A percentile compares a stretch with the other conserved stretches of the same genome.
Conservation (phyloP, 2,888 invertebrate genomes). For the Drepana falcataria region DNA sequence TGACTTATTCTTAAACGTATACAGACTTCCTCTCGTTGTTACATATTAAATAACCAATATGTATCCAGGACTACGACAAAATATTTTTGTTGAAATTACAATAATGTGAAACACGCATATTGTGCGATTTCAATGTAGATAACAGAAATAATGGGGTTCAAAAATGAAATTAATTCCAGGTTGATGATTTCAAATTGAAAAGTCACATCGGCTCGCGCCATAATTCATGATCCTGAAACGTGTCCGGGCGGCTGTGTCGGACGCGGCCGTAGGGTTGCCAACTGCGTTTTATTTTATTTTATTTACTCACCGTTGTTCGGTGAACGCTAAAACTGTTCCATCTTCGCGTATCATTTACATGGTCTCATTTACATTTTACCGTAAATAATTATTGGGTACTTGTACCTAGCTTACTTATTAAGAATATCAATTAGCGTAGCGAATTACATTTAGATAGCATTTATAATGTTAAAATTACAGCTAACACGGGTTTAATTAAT, state of each 20-base stretch:
- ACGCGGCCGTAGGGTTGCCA: conserved; percentile 61
- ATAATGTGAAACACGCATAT: conserved; percentile 74
- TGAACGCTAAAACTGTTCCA: conserved; percentile 3
- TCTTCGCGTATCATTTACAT: not conserved
- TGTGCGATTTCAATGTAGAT: conserved; percentile 72
- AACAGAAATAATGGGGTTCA: conserved; percentile 78
- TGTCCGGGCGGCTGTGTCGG: conserved; percentile 74
- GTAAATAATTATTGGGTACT: not conserved
- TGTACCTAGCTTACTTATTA: not conserved
- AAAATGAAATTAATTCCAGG: conserved; percentile 80
- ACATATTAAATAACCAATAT: conserved; percentile 52
- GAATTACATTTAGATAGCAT: not conserved
- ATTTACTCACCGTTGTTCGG: conserved; percentile 28
- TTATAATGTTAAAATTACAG: not conserved
- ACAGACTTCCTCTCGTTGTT: too few relatives aligned
- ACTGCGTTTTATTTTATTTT: conserved; percentile 36
- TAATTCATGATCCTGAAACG: conserved; percentile 79
- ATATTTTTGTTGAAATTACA: conserved; percentile 70
- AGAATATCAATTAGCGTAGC: not conserved
- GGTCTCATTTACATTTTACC: conserved; percentile 3
- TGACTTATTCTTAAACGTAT: too few relatives aligned
- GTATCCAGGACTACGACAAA: conserved; percentile 44
- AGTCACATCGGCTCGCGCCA: conserved; percentile 78
- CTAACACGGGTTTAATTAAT: not conserved
- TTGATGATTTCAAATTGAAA: conserved; percentile 80